Base-by-base conservation (phyloP, 2,113 vertebrate genomes). In the Semnornis frantzii region DNA sequence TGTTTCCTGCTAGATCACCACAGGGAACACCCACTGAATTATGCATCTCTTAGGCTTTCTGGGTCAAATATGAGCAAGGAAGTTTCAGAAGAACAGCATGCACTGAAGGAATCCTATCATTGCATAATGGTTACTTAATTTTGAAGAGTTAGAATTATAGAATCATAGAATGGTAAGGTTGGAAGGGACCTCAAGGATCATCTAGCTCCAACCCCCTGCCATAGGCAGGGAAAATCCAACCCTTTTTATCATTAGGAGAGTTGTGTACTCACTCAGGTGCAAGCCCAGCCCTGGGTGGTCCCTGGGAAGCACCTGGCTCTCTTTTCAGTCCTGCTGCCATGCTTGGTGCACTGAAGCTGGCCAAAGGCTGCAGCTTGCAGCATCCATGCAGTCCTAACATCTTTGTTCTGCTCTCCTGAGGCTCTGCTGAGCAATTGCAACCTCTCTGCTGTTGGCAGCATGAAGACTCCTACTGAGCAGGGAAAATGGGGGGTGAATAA, bases 1-100 rank as follows among this genome's bases (percentile, higher is more conserved):
- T 2, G 16, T 68, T 88, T 85, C 19, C 69, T 69, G 85, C 79
- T 71, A 87, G 87, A 91, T 12, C 63, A 92, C 46, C 65, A 87
- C 14, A 71, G 85, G 84, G 89, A 96, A 74, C 75, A 83, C 62
- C 48, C 79, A 77, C 39, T 78, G 57, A 87, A 85, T 92, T 83
- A 80, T 75, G 23, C 50, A 81, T 69, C 64, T 71, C 39, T 91
- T 25, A 75, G 39, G 34, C 5, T 93, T 94, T 93, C 79, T 92
- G 75, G 44, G 89, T 94, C 89, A 92, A 89, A 65, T 25, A 68
- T 3, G 18, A 87, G 71, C 44, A 78, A 92, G 23, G 11, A 91
- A 82, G 31, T 28, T 85, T 57, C 64, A 91, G 59, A 89, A 89
- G 60, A 92, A 15, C 9, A 89, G 42, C 6, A 12, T 46, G 24